Percentiles rank a stretch among this genome's conserved stretches.
phyloP scores from a whole-genome alignment of 92 coral and sea anemone species.

The Muricea muricata region DNA sequence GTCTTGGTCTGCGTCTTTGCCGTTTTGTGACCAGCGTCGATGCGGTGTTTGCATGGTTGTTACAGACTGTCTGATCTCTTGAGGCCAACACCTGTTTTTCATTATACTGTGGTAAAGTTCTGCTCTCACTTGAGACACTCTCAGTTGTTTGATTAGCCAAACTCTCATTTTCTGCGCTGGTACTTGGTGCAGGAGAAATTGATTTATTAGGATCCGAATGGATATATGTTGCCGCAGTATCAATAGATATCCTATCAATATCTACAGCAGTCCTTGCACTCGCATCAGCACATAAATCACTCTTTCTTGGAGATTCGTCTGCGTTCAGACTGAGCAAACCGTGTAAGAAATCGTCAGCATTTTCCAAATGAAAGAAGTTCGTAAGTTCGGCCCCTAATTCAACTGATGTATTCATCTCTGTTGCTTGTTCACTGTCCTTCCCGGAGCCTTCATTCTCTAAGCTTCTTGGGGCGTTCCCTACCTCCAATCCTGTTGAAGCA shows the following conservation, averaged over 20 bases:
- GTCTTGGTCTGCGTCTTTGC: not conserved
- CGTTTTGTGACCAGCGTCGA: not conserved
- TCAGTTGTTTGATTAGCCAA: too few species aligned
- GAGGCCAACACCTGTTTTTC: too few species aligned
- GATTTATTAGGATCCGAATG: not conserved
- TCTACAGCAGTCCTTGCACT: not conserved
- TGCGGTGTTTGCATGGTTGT: not conserved
- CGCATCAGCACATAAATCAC: not conserved
- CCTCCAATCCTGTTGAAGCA: too few species aligned
- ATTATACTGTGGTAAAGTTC: not conserved
- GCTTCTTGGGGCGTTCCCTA: too few species aligned
- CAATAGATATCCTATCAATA: not conserved
- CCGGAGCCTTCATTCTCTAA: too few species aligned
- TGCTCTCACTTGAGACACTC: too few species aligned
- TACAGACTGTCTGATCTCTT: too few species aligned
- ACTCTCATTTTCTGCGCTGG: not conserved
- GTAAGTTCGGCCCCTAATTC: not conserved
- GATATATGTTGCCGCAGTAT: not conserved
- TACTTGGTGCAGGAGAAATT: not conserved
- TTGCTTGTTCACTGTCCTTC: too few species aligned
- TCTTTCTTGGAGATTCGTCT: not conserved
- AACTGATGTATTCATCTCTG: too few species aligned
- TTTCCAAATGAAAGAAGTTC: not conserved
- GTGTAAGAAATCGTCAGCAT: slow-evolving; percentile 26
- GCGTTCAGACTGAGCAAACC: not conserved